Base-by-base conservation (phyloP, 2,797 vertebrate species). In the Selene dorsalis region DNA sequence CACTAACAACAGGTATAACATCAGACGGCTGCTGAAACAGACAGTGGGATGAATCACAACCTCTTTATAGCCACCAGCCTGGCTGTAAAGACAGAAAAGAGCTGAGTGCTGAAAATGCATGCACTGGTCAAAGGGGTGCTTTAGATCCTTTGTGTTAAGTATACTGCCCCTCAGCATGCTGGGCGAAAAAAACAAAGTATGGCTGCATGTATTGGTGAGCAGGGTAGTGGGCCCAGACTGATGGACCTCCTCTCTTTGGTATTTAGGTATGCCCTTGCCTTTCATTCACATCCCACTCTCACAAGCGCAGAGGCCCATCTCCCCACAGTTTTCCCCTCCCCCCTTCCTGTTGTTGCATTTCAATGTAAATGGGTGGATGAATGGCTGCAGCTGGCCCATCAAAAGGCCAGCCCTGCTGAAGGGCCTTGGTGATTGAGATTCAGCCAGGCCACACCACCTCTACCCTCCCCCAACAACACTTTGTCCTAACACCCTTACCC, bases 371-470 rank as follows among this genome's bases (percentile, higher is more conserved):
- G 91, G 91, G 14, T 60, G 77, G 88, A 93, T 95, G 94, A 96
- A 95, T 94, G 93, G 94, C 93, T 94, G 94, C 95, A 96, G 95
- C 95, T 96, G 95, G 94, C 94, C 94, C 92, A 94, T 96, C 94
- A 95, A 95, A 95, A 95, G 95, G 91, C 91, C 87, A 92, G 93
- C 88, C 85, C 87, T 47, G 84, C 87, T 89, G 91, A 94, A 95
- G 95, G 83, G 89, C 83, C 89, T 84, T 87, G 83, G 91, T 92
- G 93, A 95, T 94, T 95, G 93, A 94, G 94, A 96, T 95, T 94
- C 93, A 94, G 91, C 91, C 89, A 89, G 93, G 91, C 91, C 92
- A 91, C 73, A 72, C 87, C 78, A 88, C 87, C 87, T 81, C 82
- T 55, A 69, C 90, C 91, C 83, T 91, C 89, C 88, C 85, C 91